Evolutionary conservation across 2,113 vertebrate genomes (phyloP).

Genomic region (Circaetus gallicus): DNA sequence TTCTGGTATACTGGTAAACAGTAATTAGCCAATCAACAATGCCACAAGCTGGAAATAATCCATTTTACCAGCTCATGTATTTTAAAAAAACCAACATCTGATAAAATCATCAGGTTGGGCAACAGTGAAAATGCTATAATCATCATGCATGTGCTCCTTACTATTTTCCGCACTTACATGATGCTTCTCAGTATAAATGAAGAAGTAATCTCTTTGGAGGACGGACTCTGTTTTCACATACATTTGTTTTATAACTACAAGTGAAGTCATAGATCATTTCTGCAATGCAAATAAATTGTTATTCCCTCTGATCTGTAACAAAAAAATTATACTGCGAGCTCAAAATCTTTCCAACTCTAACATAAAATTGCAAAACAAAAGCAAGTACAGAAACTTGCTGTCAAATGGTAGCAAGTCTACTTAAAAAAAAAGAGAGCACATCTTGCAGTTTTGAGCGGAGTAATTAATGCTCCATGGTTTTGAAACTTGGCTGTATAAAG

Average conservation of each 20-base stretch:
- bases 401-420: background rate
- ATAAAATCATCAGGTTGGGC: background rate
- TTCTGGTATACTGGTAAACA: background rate
- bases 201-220: background rate
- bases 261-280: background rate
- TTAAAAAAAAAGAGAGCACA: background rate
- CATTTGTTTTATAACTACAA: background rate
- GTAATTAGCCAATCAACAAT: slow-evolving; percentile 4
- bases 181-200: background rate
- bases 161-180: background rate
- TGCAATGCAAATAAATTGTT: background rate
- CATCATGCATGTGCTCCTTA: background rate
- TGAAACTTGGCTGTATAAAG: background rate
- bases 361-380: background rate
- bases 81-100: background rate
- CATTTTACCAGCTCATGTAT: background rate
- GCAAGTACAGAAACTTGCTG: background rate
- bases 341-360: background rate
- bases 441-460: background rate
- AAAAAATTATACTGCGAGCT: background rate
- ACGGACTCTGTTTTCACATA: background rate
- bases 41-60: background rate
- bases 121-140: background rate
- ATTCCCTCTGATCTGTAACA: background rate
- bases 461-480: background rate